These are phyloP conservation scores for Cantharis flavilabris DNA, from an alignment of 2,888 invertebrate genomes.

Conservation along the genomic window DNA sequence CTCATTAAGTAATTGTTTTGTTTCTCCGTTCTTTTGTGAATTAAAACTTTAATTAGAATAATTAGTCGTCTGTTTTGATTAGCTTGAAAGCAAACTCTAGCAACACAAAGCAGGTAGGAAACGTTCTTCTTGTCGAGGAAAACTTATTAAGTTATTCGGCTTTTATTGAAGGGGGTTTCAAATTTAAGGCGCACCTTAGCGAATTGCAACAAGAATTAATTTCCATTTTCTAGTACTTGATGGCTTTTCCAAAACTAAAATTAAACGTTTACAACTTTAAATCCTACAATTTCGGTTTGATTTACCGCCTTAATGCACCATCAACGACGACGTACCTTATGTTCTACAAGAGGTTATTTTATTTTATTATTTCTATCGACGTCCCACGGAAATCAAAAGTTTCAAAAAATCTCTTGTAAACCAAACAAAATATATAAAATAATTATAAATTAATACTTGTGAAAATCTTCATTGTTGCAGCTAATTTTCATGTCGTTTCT, in stretches of 20 bases:
- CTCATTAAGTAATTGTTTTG: constrained; percentile 39
- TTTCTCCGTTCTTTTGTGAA: constrained; percentile 35
- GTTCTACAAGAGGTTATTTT: not conserved
- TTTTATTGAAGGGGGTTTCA: constrained; percentile 15
- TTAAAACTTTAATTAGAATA: constrained; percentile 40
- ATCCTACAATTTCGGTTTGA: not conserved
- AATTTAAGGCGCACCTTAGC: not conserved
- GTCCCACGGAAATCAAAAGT: no score
- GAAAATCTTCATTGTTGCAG: no score
- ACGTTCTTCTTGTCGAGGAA: constrained; percentile 24
- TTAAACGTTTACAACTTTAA: not conserved
- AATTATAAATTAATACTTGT: no score
- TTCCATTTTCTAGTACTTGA: constrained; percentile 1
- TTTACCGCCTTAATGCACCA: not conserved
- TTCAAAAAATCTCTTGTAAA: no score
- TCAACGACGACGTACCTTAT: not conserved
- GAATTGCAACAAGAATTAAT: not conserved
- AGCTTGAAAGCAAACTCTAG: constrained; percentile 31
- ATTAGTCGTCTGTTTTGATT: constrained; percentile 40
- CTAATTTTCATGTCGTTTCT: no score
- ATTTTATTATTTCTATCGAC: not conserved
- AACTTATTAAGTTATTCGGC: constrained; percentile 29
- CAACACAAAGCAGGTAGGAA: constrained; percentile 29
- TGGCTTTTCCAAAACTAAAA: not conserved
- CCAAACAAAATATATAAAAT: no score